phyloP scores from a whole-genome alignment of 2,888 invertebrate genomes.

The Drosophila infuscata region DNA sequence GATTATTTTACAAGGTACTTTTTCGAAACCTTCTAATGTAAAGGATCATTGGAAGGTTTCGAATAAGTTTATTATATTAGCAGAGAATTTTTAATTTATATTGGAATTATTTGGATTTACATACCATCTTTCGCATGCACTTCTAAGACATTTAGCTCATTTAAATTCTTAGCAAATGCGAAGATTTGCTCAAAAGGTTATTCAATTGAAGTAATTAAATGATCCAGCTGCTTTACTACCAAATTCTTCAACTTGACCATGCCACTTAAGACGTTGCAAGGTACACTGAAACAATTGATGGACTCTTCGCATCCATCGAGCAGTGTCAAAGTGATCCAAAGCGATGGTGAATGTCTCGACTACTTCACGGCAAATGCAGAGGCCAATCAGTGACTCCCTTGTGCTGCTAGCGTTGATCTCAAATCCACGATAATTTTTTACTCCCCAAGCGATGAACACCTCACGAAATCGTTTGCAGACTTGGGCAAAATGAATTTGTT shows the following conservation, averaged over 20 bases:
- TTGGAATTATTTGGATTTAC: neutral
- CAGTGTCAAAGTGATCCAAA: constrained; percentile 46
- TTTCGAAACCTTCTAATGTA: neutral
- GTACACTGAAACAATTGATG: constrained; percentile 35
- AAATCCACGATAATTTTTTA: constrained; percentile 37
- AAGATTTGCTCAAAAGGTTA: constrained; percentile 53
- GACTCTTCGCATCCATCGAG: constrained; percentile 27
- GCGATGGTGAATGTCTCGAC: constrained; percentile 55
- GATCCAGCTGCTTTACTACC: constrained; percentile 32
- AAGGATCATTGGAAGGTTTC: neutral
- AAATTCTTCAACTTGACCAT: constrained; percentile 50
- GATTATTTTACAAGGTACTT: neutral
- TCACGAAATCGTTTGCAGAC: constrained; percentile 59
- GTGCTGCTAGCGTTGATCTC: constrained; percentile 19
- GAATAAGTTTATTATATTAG: neutral
- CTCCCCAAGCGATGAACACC: constrained; percentile 25
- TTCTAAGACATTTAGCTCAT: constrained; percentile 30
- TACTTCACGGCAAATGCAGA: constrained; percentile 50
- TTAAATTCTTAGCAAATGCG: constrained; percentile 24
- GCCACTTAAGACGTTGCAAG: constrained; percentile 35
- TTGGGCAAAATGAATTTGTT: constrained; percentile 50
- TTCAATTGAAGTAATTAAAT: constrained; percentile 8
- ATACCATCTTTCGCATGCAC: constrained; percentile 47
- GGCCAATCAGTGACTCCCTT: constrained; percentile 30
- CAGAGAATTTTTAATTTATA: neutral